Evolutionary conservation across 1,140 invertebrate genomes (phyloP).

Genomic region (Halictus rubicundus): DNA sequence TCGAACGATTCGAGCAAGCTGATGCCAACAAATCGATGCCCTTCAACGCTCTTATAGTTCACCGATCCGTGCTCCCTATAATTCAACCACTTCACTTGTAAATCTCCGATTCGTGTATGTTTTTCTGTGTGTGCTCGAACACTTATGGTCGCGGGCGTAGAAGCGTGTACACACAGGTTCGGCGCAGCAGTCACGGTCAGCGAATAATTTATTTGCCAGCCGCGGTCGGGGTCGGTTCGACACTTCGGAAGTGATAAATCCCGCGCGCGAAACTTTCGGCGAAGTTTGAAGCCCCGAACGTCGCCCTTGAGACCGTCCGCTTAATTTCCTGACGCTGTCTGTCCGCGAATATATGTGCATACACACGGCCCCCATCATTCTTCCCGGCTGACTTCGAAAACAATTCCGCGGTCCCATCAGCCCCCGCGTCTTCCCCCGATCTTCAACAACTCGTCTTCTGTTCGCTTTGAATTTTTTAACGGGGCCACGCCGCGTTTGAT

Average conservation of each 20-base stretch:
- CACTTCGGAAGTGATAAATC: conserved; percentile 61
- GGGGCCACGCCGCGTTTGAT: neutral
- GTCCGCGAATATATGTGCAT: conserved; percentile 24
- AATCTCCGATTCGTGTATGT: no score
- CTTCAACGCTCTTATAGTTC: no score
- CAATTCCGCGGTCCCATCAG: conserved; percentile 45
- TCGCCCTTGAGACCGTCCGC: conserved; percentile 57
- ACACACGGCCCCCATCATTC: neutral
- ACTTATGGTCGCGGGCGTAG: no score
- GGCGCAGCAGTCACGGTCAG: conserved; percentile 7
- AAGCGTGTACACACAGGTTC: no score
- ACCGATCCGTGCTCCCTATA: no score
- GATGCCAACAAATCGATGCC: no score
- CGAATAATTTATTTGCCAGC: conserved; percentile 57
- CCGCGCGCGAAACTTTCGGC: conserved; percentile 49
- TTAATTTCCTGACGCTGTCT: conserved; percentile 60
- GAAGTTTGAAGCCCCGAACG: conserved; percentile 44
- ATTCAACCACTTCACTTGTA: no score
- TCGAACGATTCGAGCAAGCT: no score
- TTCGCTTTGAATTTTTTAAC: neutral
- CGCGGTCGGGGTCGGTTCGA: conserved; percentile 47
- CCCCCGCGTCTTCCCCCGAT: no score
- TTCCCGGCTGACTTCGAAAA: conserved; percentile 29
- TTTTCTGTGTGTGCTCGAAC: no score
- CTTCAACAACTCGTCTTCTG: neutral